phyloP scores from a whole-genome alignment of 2,113 vertebrate genomes.

The Xiphophorus hellerii region DNA sequence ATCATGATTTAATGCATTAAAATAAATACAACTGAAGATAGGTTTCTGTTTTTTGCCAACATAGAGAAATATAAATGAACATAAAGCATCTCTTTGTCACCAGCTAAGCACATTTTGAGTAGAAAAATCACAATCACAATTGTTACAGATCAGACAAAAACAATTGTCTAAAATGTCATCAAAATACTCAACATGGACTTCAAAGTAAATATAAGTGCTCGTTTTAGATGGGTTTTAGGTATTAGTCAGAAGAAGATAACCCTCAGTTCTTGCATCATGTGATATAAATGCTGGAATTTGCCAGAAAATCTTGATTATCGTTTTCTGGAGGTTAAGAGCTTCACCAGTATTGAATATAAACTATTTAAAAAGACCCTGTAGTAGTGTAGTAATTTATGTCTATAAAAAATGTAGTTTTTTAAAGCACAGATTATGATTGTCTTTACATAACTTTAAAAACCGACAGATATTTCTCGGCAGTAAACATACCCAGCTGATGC shows the following conservation, averaged over 20 bases:
- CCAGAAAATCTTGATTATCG: neutral
- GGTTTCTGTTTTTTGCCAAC: neutral
- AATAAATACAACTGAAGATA: neutral
- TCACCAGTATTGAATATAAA: neutral
- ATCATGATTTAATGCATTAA: neutral
- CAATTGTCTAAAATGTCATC: too few relatives aligned
- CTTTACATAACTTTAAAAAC: neutral
- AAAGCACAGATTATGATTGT: neutral
- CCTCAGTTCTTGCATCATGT: neutral
- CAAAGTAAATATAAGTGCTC: too few relatives aligned
- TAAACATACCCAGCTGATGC: conserved; percentile 88
- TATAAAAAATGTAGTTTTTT: too few relatives aligned
- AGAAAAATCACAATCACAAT: too few relatives aligned
- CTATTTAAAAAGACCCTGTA: neutral
- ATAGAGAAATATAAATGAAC: neutral
- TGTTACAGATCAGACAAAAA: too few relatives aligned
- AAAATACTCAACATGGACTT: too few relatives aligned
- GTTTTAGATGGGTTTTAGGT: neutral
- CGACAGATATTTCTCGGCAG: neutral
- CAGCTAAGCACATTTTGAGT: too few relatives aligned
- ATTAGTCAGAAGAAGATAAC: neutral
- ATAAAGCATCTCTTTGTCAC: too few relatives aligned
- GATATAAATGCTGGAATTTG: neutral
- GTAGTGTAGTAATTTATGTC: too few relatives aligned
- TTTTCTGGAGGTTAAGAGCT: neutral